Conservation (phyloP, 2,888 invertebrate species). For the Andricus quercusramuli region DNA sequence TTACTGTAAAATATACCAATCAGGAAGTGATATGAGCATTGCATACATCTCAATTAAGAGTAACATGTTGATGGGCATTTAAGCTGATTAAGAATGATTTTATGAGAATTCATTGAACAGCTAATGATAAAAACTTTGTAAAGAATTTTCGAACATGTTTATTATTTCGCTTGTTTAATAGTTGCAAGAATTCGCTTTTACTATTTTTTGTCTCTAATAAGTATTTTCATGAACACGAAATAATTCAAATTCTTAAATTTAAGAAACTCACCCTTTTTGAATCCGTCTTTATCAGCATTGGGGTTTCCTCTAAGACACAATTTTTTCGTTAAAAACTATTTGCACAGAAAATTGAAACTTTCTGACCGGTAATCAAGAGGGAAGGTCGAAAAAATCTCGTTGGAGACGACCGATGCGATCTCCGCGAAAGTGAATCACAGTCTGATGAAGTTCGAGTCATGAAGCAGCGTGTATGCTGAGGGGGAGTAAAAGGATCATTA, state of each 20-base stretch:
- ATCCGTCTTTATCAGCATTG: not conserved
- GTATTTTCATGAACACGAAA: not conserved
- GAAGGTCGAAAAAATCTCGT: not conserved
- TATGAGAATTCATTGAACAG: not conserved
- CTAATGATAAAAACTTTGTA: not conserved
- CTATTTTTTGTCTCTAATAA: not conserved
- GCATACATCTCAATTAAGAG: not conserved
- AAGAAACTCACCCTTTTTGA: not conserved
- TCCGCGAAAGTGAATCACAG: slow-evolving; percentile 28
- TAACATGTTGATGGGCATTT: not conserved
- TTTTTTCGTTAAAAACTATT: not conserved
- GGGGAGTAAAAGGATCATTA: slow-evolving; percentile 25
- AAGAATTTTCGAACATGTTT: not conserved
- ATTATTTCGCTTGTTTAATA: not conserved
- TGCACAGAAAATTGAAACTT: not conserved
- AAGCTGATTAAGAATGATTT: not conserved
- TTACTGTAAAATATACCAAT: not conserved
- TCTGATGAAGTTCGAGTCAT: slow-evolving; percentile 29
- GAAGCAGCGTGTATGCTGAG: slow-evolving; percentile 1
- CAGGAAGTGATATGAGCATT: not conserved
- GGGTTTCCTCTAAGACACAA: not conserved
- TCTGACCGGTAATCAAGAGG: not conserved
- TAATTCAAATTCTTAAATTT: not conserved
- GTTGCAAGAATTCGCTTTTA: not conserved
- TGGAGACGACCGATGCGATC: slow-evolving; percentile 8